phyloP scores from a whole-genome alignment of 1,140 invertebrate species.

The Drosophila sproati region DNA sequence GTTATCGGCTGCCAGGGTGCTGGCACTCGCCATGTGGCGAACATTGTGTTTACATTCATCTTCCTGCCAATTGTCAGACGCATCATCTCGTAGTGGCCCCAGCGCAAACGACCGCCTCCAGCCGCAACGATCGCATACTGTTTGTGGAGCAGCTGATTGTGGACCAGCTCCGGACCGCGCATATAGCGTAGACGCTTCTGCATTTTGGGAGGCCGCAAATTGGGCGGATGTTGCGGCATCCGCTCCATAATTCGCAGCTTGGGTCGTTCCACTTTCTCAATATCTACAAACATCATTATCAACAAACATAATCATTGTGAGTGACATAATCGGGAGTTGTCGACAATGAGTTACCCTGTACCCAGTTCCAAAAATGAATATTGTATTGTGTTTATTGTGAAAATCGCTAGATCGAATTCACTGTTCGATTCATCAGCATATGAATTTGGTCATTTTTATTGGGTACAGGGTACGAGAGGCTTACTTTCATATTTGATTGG shows the following conservation, averaged over 20 bases:
- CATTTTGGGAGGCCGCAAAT: slow-evolving; percentile 91
- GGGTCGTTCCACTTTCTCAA: slow-evolving; percentile 90
- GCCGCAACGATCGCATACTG: slow-evolving; percentile 96
- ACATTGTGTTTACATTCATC: slow-evolving; percentile 92
- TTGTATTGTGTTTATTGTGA: no score
- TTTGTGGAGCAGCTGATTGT: slow-evolving; percentile 93
- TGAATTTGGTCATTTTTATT: background rate
- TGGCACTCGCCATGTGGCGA: slow-evolving; percentile 98
- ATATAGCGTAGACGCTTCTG: slow-evolving; percentile 92
- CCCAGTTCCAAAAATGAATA: no score
- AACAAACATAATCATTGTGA: background rate
- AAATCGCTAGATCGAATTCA: no score
- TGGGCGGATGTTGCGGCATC: slow-evolving; percentile 89
- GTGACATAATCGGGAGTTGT: no score
- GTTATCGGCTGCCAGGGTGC: slow-evolving; percentile 97
- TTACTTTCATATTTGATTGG: slow-evolving; percentile 87
- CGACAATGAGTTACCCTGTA: no score
- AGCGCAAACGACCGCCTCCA: slow-evolving; percentile 92
- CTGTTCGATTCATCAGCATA: no score
- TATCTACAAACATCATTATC: slow-evolving; percentile 85
- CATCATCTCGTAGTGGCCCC: slow-evolving; percentile 95
- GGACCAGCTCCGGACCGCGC: slow-evolving; percentile 94
- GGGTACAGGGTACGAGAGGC: slow-evolving; percentile 10
- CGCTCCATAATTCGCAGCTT: slow-evolving; percentile 89
- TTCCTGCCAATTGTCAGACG: slow-evolving; percentile 89